Conservation (phyloP, 1,140 invertebrate genomes). For the Scaptomyza graminum region DNA sequence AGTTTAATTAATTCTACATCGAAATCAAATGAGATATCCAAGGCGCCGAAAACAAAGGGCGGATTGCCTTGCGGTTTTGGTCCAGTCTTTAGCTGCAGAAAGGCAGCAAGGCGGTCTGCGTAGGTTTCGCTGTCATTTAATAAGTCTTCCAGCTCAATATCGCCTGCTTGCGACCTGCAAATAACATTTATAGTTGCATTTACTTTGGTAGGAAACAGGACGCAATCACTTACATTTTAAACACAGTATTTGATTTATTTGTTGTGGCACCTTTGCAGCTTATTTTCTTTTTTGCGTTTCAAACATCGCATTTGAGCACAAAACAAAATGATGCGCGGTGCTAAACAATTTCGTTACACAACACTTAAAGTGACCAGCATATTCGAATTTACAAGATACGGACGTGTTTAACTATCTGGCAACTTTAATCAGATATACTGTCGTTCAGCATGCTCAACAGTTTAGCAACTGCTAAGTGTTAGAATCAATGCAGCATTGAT, state of each 20-base stretch:
- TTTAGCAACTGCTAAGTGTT: conserved; percentile 8
- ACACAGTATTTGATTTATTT: background rate
- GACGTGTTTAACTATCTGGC: background rate
- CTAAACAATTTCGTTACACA: conserved; percentile 8
- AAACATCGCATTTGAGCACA: background rate
- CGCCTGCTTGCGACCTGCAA: conserved; percentile 14
- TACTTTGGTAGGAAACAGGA: background rate
- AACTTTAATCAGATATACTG: background rate
- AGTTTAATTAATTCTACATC: conserved; percentile 35
- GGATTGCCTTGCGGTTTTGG: conserved; percentile 6
- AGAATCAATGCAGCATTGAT: conserved; percentile 17
- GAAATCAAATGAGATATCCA: conserved; percentile 25
- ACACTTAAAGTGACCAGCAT: conserved; percentile 13
- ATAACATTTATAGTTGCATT: background rate
- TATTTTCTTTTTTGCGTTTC: conserved; percentile 1
- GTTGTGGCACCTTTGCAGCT: background rate
- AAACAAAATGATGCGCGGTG: conserved; percentile 32
- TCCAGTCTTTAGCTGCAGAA: conserved; percentile 25
- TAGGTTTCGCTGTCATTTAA: conserved; percentile 36
- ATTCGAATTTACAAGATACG: background rate
- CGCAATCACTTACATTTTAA: conserved; percentile 19
- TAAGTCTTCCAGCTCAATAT: conserved; percentile 30
- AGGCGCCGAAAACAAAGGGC: conserved; percentile 10
- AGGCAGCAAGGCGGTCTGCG: conserved; percentile 25
- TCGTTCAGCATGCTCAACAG: conserved; percentile 13